phyloP scores from a whole-genome alignment of 2,113 vertebrate genomes.

The Colinus virginianus region DNA sequence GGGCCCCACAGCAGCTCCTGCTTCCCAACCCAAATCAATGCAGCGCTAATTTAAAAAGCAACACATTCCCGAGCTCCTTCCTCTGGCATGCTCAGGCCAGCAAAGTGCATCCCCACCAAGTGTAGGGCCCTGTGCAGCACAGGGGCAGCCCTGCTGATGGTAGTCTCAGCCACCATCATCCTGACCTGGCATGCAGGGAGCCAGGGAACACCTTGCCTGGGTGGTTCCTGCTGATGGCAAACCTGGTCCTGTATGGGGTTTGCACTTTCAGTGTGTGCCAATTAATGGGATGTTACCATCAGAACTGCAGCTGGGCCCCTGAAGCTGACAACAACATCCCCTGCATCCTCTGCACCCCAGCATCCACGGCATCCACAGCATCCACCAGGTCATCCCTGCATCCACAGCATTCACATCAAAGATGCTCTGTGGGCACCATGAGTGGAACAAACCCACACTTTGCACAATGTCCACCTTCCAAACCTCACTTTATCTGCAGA shows the following conservation, averaged over 20 bases:
- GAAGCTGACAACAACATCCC: not conserved
- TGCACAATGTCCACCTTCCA: not conserved
- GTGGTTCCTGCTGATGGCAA: not conserved
- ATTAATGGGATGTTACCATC: not conserved
- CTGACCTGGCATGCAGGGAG: not conserved
- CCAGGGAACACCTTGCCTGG: not conserved
- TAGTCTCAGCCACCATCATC: not conserved
- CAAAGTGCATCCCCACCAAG: not conserved
- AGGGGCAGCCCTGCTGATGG: fast-evolving
- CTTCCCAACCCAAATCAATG: not conserved
- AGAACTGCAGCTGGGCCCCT: not conserved
- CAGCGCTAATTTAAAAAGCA: not conserved
- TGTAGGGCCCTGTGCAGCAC: fast-evolving
- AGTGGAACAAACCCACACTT: not conserved
- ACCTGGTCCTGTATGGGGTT: not conserved
- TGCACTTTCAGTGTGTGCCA: not conserved
- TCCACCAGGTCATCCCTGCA: not conserved
- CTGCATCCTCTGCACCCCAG: not conserved
- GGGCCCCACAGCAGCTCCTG: not conserved
- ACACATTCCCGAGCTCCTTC: not conserved
- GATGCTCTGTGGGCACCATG: no score
- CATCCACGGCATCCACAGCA: not conserved
- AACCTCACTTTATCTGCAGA: fast-evolving
- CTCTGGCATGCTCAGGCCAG: not conserved
- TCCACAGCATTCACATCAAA: not conserved